Base-by-base conservation (phyloP, 1,140 invertebrate genomes). In the Kradibia gibbosae region DNA sequence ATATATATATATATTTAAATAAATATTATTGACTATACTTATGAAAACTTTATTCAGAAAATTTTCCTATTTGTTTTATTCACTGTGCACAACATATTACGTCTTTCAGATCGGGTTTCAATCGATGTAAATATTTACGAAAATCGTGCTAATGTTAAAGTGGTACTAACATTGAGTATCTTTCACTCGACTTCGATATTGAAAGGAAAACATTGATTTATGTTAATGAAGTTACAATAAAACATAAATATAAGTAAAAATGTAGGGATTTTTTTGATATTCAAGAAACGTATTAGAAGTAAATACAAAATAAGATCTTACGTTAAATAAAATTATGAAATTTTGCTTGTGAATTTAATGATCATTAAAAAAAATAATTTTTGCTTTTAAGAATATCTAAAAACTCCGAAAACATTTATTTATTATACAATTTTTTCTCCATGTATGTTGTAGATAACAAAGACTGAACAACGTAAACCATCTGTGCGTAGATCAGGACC, bases 381-480 rank as follows among this genome's bases (percentile, higher is more conserved):
- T 3, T 20, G 50, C 2, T 53, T 53, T 11, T 1, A 57, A 57
- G n/a, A 25, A 57, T 57, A 57, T 57, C n/a, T 22, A 57, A 11
- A 3, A 57, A 25, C 1, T 57, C 53, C 22, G 3, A 11, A 25
- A 13, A 17, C 60, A 1, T 65, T 5, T 60, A 13, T 82, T 39
- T 78, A 28, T 36, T 31, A 53, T 48, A 25, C 67, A 70, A 53
- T 25, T 15, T 67, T 57, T 84, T 72, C 8, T 82, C 77, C 77
- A 31, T 87, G 17, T 88, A 39, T 89, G 86, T 91, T 90, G 13
- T 89, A 91, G 90, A 91, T 91, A 86, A 88, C 87, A 88, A 91
- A 91, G 89, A 90, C 89, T 90, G 90, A 91, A 86, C 88, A 87
- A 78, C 88, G 88, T 89, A 91, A 91, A 91, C 87, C 89, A 67